A percentile compares a stretch with the other conserved stretches of the same genome.
These are phyloP conservation scores for Drosophila kanekoi DNA, from an alignment of 2,888 invertebrate species.

Conservation along the genomic window DNA sequence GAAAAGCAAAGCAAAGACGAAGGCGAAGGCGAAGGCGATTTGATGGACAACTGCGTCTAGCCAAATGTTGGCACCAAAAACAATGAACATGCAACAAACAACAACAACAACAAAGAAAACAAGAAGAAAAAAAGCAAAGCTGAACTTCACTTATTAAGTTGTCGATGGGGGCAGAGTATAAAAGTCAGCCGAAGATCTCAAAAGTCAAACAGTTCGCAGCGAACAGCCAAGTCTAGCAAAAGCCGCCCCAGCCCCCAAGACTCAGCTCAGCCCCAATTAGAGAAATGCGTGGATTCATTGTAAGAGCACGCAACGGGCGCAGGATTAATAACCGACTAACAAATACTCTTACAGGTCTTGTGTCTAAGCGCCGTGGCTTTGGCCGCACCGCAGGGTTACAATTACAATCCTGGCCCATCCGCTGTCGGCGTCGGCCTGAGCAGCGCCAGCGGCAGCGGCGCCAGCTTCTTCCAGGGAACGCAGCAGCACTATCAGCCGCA, in stretches of 20 bases:
- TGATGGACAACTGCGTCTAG: slow-evolving; percentile 40
- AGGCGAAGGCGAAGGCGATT: slow-evolving; percentile 20
- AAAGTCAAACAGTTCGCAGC: slow-evolving; percentile 78
- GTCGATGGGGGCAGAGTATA: slow-evolving; percentile 67
- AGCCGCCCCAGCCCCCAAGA: slow-evolving; percentile 44
- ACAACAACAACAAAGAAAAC: slow-evolving; percentile 2
- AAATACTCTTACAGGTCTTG: slow-evolving; percentile 66
- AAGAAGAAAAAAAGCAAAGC: slow-evolving; percentile 24
- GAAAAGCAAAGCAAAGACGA: slow-evolving; percentile 53
- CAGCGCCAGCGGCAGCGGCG: slow-evolving; percentile 47
- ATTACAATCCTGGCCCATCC: slow-evolving; percentile 74
- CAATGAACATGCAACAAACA: slow-evolving; percentile 74
- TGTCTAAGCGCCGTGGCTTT: slow-evolving; percentile 80
- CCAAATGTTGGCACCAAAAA: slow-evolving; percentile 44
- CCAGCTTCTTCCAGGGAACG: slow-evolving; percentile 53
- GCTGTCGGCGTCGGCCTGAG: slow-evolving; percentile 48
- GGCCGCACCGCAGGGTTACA: slow-evolving; percentile 84
- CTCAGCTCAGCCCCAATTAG: slow-evolving; percentile 74
- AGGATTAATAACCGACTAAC: slow-evolving; percentile 13
- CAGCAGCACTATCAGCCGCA: slow-evolving; percentile 35
- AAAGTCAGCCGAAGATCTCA: slow-evolving; percentile 60
- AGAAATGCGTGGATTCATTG: slow-evolving; percentile 84
- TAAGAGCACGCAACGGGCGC: slow-evolving; percentile 56
- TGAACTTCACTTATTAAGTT: slow-evolving; percentile 74
- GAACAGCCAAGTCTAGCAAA: slow-evolving; percentile 60